Evolutionary conservation across 2,888 invertebrate species (phyloP).

Genomic region (Callimorpha dominula): DNA sequence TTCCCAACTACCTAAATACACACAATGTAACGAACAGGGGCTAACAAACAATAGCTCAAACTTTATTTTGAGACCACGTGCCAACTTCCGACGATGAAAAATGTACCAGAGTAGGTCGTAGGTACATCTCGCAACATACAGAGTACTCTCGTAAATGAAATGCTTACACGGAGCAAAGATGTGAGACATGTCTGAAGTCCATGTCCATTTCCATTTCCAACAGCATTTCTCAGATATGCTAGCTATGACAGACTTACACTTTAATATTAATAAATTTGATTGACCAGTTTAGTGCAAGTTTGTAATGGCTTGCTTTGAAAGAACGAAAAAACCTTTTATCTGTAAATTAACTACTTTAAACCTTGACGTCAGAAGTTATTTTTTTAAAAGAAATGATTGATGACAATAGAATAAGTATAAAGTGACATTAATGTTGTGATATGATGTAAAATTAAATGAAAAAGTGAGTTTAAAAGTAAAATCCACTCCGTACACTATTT

Average conservation of each 20-base stretch:
- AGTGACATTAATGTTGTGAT: too few species aligned
- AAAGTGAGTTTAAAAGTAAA: too few species aligned
- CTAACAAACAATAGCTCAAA: not conserved
- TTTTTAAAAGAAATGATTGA: too few species aligned
- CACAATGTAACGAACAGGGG: not conserved
- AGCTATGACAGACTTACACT: not conserved
- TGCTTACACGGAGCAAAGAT: not conserved
- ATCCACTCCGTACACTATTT: too few species aligned
- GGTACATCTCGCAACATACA: not conserved
- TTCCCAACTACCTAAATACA: not conserved
- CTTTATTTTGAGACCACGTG: not conserved
- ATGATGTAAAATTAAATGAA: too few species aligned
- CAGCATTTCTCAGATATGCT: not conserved
- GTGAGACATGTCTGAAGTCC: not conserved
- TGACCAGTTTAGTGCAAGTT: not conserved
- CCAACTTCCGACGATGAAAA: conserved; percentile 6
- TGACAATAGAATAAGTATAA: too few species aligned
- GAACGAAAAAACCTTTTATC: not conserved
- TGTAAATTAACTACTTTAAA: too few species aligned
- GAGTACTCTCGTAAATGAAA: conserved; percentile 2
- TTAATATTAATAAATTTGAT: not conserved
- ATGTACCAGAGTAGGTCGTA: not conserved
- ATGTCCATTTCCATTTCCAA: not conserved
- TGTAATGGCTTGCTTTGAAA: not conserved
- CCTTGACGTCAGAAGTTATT: too few species aligned